phyloP scores from a whole-genome alignment of 2,888 invertebrate species.

The Eupithecia subumbrata region DNA sequence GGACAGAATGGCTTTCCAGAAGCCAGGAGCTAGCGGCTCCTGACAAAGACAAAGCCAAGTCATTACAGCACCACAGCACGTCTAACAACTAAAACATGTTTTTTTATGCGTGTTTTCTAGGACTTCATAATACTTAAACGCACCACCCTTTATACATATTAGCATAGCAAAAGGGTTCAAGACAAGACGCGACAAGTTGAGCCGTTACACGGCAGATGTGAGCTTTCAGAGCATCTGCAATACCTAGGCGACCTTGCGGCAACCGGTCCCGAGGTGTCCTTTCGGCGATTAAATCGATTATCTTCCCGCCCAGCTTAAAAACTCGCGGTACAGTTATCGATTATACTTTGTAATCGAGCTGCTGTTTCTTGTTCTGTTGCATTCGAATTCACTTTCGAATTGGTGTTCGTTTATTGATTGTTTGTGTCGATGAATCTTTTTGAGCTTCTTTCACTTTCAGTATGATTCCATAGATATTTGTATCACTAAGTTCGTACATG shows the following conservation, averaged over 20 bases:
- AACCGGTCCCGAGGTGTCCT: conserved; percentile 45
- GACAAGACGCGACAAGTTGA: conserved; percentile 39
- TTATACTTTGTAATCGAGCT: conserved; percentile 27
- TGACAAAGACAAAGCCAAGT: background rate
- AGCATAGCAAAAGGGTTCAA: conserved; percentile 27
- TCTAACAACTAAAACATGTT: background rate
- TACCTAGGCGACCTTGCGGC: conserved; percentile 49
- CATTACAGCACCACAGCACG: background rate
- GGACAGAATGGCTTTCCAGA: no score
- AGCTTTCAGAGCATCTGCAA: conserved; percentile 48
- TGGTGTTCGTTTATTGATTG: background rate
- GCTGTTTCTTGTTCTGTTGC: conserved; percentile 16
- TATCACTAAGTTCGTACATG: background rate
- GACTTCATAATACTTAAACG: background rate
- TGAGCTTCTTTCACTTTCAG: background rate
- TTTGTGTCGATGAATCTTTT: background rate
- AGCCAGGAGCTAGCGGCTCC: background rate
- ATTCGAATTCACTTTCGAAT: background rate
- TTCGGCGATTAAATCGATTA: conserved; percentile 36
- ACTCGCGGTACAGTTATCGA: conserved; percentile 25
- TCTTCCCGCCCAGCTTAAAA: conserved; percentile 25
- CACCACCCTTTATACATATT: conserved; percentile 8
- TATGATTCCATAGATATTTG: background rate
- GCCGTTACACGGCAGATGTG: conserved; percentile 45
- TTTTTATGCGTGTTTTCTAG: background rate